Percentiles rank a stretch among this genome's conserved stretches.
phyloP scores from a whole-genome alignment of 2,113 vertebrate species.

The Oriolus oriolus region DNA sequence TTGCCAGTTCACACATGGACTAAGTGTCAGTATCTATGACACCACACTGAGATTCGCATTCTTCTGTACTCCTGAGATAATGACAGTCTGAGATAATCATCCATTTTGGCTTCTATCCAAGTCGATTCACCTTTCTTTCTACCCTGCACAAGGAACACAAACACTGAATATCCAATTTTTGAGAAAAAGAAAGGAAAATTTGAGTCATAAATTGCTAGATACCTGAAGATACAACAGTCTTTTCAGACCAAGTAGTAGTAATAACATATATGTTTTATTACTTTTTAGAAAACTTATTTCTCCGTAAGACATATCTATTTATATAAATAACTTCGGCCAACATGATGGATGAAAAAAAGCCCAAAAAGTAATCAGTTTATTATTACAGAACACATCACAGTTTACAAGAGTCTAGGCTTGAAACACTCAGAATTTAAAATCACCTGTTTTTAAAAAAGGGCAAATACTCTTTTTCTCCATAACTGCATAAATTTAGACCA shows the following conservation, averaged over 20 bases:
- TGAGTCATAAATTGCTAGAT: neutral
- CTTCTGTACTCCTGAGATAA: neutral
- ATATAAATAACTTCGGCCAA: neutral
- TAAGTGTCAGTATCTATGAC: neutral
- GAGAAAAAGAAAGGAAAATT: neutral
- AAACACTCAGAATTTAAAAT: neutral
- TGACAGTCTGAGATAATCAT: neutral
- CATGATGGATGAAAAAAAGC: no score
- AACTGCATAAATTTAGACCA: neutral
- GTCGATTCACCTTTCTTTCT: neutral
- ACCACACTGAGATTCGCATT: neutral
- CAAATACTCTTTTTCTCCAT: neutral
- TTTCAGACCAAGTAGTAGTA: neutral
- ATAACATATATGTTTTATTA: neutral
- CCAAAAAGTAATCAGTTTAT: neutral
- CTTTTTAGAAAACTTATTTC: neutral
- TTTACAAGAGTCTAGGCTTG: neutral
- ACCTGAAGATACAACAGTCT: neutral
- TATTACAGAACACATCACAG: neutral
- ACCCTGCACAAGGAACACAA: neutral
- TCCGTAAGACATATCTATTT: neutral
- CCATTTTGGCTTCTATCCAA: neutral
- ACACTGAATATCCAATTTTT: neutral
- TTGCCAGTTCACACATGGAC: neutral
- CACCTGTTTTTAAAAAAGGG: neutral